A percentile compares a stretch with the other conserved stretches of the same genome.
Evolutionary conservation across 2,888 invertebrate genomes (phyloP).

Genomic region (Phortica okadai): DNA sequence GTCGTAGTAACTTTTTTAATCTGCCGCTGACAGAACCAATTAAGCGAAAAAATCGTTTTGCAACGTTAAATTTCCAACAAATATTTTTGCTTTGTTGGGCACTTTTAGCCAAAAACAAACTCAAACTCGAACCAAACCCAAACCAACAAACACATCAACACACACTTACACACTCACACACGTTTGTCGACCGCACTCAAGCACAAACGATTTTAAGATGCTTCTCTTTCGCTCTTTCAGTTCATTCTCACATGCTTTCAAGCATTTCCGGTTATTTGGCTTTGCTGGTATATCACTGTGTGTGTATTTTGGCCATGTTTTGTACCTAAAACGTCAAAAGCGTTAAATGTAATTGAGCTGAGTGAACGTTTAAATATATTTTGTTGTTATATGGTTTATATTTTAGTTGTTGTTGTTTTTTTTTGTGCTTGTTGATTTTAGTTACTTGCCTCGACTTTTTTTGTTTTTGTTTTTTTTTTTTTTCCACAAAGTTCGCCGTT

Average conservation of each 20-base stretch:
- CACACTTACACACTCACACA: neutral
- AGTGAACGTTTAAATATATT: slow-evolving; percentile 55
- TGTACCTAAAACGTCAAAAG: slow-evolving; percentile 64
- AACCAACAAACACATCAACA: neutral
- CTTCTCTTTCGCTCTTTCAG: neutral
- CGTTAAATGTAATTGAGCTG: slow-evolving; percentile 71
- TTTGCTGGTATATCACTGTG: slow-evolving; percentile 1
- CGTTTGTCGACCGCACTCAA: no score
- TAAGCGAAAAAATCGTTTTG: slow-evolving; percentile 60
- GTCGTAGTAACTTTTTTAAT: slow-evolving; percentile 65
- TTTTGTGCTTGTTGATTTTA: neutral
- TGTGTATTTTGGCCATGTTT: slow-evolving; percentile 54
- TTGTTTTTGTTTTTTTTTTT: slow-evolving; percentile 26
- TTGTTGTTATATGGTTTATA: slow-evolving; percentile 16
- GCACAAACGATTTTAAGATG: no score
- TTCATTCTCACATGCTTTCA: neutral
- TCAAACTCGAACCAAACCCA: neutral
- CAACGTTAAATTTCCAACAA: slow-evolving; percentile 69
- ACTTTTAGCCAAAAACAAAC: slow-evolving; percentile 33
- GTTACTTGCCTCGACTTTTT: neutral
- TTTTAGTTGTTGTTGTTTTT: neutral
- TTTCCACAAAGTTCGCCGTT: slow-evolving; percentile 53
- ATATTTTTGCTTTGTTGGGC: slow-evolving; percentile 56
- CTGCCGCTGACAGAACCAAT: slow-evolving; percentile 70
- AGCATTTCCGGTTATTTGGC: slow-evolving; percentile 37